Conservation (phyloP, 2,888 invertebrate species). For the Caradrina clavipalpis region DNA sequence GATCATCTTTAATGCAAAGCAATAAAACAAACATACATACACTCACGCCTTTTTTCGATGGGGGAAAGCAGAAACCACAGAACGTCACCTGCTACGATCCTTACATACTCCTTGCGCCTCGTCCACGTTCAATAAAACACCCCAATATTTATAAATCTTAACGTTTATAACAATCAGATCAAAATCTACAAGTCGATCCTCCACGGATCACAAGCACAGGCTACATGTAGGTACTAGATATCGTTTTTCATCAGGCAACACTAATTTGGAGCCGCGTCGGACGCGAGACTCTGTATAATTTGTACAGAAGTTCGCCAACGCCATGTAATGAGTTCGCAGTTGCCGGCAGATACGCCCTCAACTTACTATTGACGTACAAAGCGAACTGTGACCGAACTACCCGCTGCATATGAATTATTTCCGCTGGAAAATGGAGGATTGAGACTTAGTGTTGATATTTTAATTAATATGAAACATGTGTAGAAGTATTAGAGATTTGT, state of each 20-base stretch:
- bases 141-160: not conserved
- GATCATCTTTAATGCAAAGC: too few species aligned
- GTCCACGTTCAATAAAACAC: too few species aligned
- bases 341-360: constrained; percentile 47
- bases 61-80: too few species aligned
- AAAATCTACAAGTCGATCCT: not conserved
- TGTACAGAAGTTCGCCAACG: constrained; percentile 57
- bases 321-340: constrained; percentile 62
- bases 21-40: too few species aligned
- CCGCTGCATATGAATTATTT: constrained; percentile 43
- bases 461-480: constrained; percentile 17
- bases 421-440: constrained; percentile 30
- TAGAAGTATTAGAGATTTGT: not conserved
- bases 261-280: constrained; percentile 62
- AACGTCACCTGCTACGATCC: too few species aligned
- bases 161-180: not conserved
- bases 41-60: too few species aligned
- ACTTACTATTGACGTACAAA: constrained; percentile 56
- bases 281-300: constrained; percentile 59
- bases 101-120: too few species aligned
- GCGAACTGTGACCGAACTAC: constrained; percentile 37
- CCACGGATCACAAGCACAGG: not conserved
- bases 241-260: constrained; percentile 49
- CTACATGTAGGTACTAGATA: constrained; percentile 11
- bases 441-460: constrained; percentile 15